Percentiles rank a stretch among this genome's conserved stretches.
Conservation (phyloP, 2,888 invertebrate species). For the Tribolium freemani region DNA sequence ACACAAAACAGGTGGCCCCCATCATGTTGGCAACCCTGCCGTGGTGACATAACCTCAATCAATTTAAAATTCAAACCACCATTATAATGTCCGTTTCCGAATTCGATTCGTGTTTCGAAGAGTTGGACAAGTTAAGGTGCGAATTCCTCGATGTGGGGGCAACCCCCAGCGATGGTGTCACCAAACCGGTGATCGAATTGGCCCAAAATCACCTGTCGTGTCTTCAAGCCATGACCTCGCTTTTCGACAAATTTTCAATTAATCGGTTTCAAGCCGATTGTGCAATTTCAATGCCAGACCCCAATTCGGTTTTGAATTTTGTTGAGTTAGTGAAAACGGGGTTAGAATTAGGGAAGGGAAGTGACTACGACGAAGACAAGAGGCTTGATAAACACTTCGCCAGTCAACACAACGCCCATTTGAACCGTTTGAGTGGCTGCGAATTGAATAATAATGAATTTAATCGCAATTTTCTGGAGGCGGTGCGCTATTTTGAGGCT, state of each 20-base stretch:
- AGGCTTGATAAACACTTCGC: neutral
- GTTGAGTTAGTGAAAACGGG: neutral
- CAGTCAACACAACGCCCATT: neutral
- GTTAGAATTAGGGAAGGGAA: neutral
- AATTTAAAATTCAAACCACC: neutral
- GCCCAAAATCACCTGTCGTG: neutral
- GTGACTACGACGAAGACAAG: neutral
- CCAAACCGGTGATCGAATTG: neutral
- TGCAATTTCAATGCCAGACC: neutral
- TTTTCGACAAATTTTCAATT: neutral
- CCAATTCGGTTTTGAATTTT: neutral
- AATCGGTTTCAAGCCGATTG: neutral
- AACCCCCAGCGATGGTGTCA: neutral
- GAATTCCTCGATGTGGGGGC: neutral
- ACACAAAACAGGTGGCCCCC: too few relatives aligned
- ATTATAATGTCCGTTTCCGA: neutral
- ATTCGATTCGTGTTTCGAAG: neutral
- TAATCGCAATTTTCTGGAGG: neutral
- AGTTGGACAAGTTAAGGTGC: neutral
- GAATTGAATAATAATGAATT: slow-evolving; percentile 10
- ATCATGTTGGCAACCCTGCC: too few relatives aligned
- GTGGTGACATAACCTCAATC: neutral
- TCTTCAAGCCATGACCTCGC: neutral
- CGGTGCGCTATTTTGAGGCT: neutral
- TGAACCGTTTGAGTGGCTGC: neutral